These are phyloP conservation scores for Archips crataeganus DNA, from an alignment of 2,888 invertebrate genomes.

Conservation along the genomic window DNA sequence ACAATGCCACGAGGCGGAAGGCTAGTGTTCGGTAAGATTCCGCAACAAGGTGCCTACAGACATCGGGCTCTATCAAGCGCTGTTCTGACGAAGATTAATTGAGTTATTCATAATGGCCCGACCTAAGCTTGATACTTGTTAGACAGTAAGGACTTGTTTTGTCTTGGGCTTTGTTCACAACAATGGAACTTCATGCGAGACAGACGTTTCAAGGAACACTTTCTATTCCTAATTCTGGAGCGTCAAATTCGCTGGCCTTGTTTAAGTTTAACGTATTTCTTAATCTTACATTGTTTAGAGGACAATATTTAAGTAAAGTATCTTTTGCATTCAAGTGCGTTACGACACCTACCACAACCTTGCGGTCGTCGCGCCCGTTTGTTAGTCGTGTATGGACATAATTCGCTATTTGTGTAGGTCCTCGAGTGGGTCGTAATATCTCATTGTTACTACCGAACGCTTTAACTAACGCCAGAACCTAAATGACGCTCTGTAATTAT, in stretches of 20 bases:
- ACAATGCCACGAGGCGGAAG: slow-evolving; percentile 70
- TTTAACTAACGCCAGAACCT: slow-evolving; percentile 67
- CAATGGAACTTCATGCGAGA: slow-evolving; percentile 43
- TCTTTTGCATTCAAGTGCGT: slow-evolving; percentile 44
- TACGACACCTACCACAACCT: slow-evolving; percentile 73
- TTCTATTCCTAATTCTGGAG: slow-evolving; percentile 35
- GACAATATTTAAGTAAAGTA: slow-evolving; percentile 22
- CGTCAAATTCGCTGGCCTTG: neutral
- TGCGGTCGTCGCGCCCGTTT: slow-evolving; percentile 69
- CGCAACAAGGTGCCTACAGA: slow-evolving; percentile 74
- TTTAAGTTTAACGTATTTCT: slow-evolving; percentile 1
- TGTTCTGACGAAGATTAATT: slow-evolving; percentile 79
- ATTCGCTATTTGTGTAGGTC: slow-evolving; percentile 73
- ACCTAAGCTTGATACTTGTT: slow-evolving; percentile 59
- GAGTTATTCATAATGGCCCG: slow-evolving; percentile 56
- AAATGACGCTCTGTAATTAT: slow-evolving; percentile 64
- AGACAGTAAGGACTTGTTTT: slow-evolving; percentile 49
- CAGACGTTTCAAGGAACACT: slow-evolving; percentile 44
- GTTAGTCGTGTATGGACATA: slow-evolving; percentile 73
- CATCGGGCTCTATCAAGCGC: slow-evolving; percentile 70
- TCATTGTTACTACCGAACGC: slow-evolving; percentile 71
- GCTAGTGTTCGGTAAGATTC: slow-evolving; percentile 75
- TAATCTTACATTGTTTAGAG: slow-evolving; percentile 4
- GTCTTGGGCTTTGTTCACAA: slow-evolving; percentile 45
- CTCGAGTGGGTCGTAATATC: slow-evolving; percentile 73